These are phyloP conservation scores for Eupithecia pulchellata DNA, from an alignment of 2,888 invertebrate species.

Conservation along the genomic window DNA sequence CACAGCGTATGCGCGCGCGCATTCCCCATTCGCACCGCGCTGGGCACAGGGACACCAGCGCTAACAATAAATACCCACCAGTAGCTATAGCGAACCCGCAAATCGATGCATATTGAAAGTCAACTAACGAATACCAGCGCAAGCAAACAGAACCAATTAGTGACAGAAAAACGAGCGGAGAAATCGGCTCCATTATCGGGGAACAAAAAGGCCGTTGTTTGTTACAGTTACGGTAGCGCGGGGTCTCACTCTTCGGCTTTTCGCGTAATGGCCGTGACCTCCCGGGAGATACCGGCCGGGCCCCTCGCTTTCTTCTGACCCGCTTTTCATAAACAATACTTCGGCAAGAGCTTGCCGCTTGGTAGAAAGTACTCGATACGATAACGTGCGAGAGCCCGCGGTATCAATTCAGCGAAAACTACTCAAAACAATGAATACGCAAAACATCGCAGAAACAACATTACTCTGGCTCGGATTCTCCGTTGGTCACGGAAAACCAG, in stretches of 20 bases:
- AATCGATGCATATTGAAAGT: constrained; percentile 54
- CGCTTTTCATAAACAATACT: constrained; percentile 85
- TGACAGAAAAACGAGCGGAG: constrained; percentile 65
- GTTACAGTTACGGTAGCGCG: constrained; percentile 65
- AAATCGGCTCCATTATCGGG: constrained; percentile 71
- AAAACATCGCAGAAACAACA: constrained; percentile 47
- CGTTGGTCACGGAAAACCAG: constrained; percentile 56
- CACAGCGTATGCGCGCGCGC: constrained; percentile 64
- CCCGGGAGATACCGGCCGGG: constrained; percentile 77
- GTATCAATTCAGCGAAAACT: constrained; percentile 61
- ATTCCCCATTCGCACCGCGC: constrained; percentile 73
- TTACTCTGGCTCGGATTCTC: constrained; percentile 51
- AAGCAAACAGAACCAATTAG: constrained; percentile 62
- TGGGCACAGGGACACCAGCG: background rate
- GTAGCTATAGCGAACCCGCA: constrained; percentile 37
- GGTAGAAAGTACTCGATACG: constrained; percentile 81
- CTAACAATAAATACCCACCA: constrained; percentile 28
- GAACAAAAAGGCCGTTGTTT: constrained; percentile 61
- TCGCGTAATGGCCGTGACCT: constrained; percentile 80
- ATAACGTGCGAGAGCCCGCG: constrained; percentile 65
- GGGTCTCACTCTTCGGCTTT: constrained; percentile 59
- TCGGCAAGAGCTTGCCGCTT: constrained; percentile 66
- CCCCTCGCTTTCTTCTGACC: constrained; percentile 84
- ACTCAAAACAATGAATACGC: constrained; percentile 51
- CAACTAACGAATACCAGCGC: constrained; percentile 51